Evolutionary conservation across 1,140 invertebrate genomes (phyloP), one percentile per base, ranked within the genome.

Genomic region (Apis laboriosa): DNA sequence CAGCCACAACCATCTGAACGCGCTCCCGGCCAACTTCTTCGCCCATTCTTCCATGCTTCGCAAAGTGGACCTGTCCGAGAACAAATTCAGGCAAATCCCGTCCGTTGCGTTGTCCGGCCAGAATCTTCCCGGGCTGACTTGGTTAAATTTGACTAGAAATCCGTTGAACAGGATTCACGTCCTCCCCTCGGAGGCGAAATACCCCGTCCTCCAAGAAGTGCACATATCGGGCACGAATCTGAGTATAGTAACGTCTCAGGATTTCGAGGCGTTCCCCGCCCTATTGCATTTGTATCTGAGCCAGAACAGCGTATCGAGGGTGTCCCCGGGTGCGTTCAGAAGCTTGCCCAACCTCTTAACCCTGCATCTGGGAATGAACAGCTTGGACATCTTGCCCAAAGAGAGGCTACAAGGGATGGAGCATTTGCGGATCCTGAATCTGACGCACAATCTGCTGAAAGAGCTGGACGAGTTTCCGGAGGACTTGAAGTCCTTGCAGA

Each of bases 251-350:
- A 98, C 97, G 0, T 97, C 97, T 66, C 97, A 97, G 89, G 98
- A 98, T 88, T 98, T 99, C 90, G 96, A 97, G 89, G 96, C 97
- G n/a, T 98, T 98, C 88, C 96, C 97, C 7, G 95, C 96, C 0
- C 93, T 99, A 15, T 95, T 97, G 86, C 96, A 96, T 88, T 94
- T 98, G 24, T 96, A 96, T 84, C 92, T 99, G 60, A 94, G 95
- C 3, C 94, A 96, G 84, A 98, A 98, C 92, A 95, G 96, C 83
- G 97, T 99, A 51, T 96, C 96, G 9, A 95, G 97, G 83, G 95
- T 98, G 73, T 98, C 97, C 1, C 97, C 98, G 0, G 97, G 97
- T 3, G 97, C 97, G 56, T 98, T 99, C 91, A 95, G 96, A 61
- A 96, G 96, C 81, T 93, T 99, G 24, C 95, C 96, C 19, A 96